phyloP scores from a whole-genome alignment of 2,888 invertebrate genomes.

The Amiota mariae region DNA sequence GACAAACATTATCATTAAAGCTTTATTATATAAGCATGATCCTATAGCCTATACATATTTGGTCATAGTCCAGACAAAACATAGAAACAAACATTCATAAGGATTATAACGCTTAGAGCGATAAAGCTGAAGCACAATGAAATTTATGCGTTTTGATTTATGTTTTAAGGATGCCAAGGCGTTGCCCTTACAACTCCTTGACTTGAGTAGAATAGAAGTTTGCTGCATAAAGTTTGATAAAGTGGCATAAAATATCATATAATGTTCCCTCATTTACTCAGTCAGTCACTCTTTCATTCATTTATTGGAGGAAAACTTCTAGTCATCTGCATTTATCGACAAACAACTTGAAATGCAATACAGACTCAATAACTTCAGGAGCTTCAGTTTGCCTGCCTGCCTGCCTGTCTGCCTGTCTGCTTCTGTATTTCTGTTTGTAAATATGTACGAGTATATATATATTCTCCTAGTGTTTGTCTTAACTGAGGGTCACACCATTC shows the following conservation, averaged over 20 bases:
- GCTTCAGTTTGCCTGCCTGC: neutral
- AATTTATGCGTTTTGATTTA: slow-evolving; percentile 55
- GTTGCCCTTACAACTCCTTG: neutral
- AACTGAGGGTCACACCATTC: neutral
- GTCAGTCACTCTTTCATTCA: no score
- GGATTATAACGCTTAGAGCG: slow-evolving; percentile 33
- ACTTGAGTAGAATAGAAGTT: neutral
- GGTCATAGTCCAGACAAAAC: neutral
- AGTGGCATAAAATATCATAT: neutral
- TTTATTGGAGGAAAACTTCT: neutral
- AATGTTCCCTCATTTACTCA: no score
- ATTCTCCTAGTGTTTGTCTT: neutral
- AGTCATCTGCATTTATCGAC: slow-evolving; percentile 50
- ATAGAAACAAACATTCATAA: slow-evolving; percentile 41
- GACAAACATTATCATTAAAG: slow-evolving; percentile 61
- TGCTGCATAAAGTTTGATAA: slow-evolving; percentile 28
- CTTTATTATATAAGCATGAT: slow-evolving; percentile 55
- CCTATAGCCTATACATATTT: neutral
- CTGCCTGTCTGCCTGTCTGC: neutral
- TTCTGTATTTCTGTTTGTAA: neutral
- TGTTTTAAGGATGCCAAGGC: slow-evolving; percentile 37
- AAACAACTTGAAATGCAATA: slow-evolving; percentile 57
- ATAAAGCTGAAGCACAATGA: slow-evolving; percentile 10
- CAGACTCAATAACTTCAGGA: slow-evolving; percentile 38
- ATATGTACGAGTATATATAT: neutral